Conservation (phyloP, 2,113 vertebrate genomes). For the Pedionomus torquatus region DNA sequence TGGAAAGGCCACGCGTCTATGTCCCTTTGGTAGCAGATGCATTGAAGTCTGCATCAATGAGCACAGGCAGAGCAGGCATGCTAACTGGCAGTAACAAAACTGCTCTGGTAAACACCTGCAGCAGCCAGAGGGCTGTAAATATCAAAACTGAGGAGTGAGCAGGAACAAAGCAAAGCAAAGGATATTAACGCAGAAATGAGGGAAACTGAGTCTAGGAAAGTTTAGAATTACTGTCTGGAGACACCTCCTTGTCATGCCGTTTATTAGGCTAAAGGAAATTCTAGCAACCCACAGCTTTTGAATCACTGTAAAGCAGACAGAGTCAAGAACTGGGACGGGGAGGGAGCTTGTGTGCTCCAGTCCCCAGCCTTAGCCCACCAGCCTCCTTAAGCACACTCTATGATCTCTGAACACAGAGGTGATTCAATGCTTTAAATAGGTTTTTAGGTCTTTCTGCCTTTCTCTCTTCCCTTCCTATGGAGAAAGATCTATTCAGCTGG, state of each 20-base stretch:
- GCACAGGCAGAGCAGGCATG: neutral
- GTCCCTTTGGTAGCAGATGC: neutral
- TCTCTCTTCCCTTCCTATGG: neutral
- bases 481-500: neutral
- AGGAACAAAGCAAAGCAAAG: neutral
- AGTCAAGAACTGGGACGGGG: neutral
- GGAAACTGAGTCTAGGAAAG: neutral
- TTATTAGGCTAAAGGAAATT: neutral
- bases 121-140: neutral
- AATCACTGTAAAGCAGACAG: neutral
- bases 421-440: neutral
- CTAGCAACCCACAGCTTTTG: neutral
- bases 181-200: neutral
- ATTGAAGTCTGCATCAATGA: neutral
- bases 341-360: neutral
- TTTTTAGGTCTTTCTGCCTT: neutral
- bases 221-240: neutral
- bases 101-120: neutral
- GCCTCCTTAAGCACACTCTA: neutral
- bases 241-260: neutral
- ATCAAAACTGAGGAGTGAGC: neutral
- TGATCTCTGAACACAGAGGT: neutral
- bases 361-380: neutral
- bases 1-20: neutral
- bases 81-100: neutral